phyloP scores from a whole-genome alignment of 2,113 vertebrate species.

The Bostrychus sinensis region DNA sequence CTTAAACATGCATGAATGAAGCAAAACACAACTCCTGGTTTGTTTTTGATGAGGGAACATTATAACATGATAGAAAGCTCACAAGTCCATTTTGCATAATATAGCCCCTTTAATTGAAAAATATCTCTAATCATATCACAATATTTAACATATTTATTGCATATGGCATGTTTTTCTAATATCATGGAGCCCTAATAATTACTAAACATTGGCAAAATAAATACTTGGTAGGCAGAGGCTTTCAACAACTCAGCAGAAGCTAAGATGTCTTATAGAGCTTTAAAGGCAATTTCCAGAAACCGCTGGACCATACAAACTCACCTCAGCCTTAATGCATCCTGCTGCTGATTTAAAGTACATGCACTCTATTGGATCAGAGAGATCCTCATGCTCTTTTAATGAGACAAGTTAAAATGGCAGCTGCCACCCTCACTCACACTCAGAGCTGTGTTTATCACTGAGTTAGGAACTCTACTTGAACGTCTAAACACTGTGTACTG shows the following conservation, averaged over 20 bases:
- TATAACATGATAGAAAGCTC: no score
- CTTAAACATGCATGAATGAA: no score
- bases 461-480: neutral
- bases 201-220: neutral
- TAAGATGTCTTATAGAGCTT: neutral
- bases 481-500: neutral
- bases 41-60: no score
- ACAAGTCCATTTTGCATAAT: no score
- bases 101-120: no score
- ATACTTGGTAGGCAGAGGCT: neutral
- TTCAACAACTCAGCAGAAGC: slow-evolving; percentile 2
- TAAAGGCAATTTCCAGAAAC: slow-evolving; percentile 5
- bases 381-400: slow-evolving; percentile 2
- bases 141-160: neutral
- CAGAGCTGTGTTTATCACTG: neutral
- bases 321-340: neutral
- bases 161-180: neutral
- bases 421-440: neutral
- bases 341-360: slow-evolving; percentile 2
- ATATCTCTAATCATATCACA: no score
- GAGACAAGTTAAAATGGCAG: slow-evolving; percentile 4
- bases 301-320: slow-evolving; percentile 7
- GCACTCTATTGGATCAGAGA: neutral
- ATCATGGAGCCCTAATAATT: neutral
- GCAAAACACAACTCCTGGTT: no score